Evolutionary conservation across 1,140 invertebrate genomes (phyloP).

Genomic region (Drosophila ercepeae): DNA sequence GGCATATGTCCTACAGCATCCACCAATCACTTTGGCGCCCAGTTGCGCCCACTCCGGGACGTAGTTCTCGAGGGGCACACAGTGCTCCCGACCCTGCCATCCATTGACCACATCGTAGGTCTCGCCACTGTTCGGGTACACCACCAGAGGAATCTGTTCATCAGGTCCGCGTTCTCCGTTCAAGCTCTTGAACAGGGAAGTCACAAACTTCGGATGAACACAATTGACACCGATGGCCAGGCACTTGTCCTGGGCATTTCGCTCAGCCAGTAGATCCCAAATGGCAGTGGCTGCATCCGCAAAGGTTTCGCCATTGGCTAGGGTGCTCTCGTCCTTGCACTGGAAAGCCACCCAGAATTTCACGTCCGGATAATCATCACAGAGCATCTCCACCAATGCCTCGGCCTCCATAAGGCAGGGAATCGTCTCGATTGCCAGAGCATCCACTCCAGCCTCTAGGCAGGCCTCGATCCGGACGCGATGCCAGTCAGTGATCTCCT

Average conservation of each 20-base stretch:
- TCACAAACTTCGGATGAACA: conserved; percentile 87
- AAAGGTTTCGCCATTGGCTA: conserved; percentile 91
- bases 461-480: conserved; percentile 90
- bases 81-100: conserved; percentile 86
- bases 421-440: conserved; percentile 95
- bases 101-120: conserved; percentile 85
- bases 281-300: conserved; percentile 83
- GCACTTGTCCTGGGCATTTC: conserved; percentile 87
- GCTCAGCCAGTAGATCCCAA: conserved; percentile 86
- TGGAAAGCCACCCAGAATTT: conserved; percentile 90
- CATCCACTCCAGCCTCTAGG: conserved; percentile 91
- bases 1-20: conserved; percentile 90
- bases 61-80: conserved; percentile 86
- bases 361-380: conserved; percentile 89
- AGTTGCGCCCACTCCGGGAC: conserved; percentile 88
- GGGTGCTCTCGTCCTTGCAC: conserved; percentile 86
- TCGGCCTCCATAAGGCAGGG: conserved; percentile 93
- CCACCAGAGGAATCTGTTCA: conserved; percentile 85
- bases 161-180: conserved; percentile 63
- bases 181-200: conserved; percentile 85
- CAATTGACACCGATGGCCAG: conserved; percentile 95
- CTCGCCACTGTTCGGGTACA: conserved; percentile 91
- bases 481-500: conserved; percentile 92
- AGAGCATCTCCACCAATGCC: conserved; percentile 90
- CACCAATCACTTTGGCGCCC: conserved; percentile 90